Evolutionary conservation across 2,113 vertebrate species (phyloP).

Genomic region (Pelvicachromis taeniatus): DNA sequence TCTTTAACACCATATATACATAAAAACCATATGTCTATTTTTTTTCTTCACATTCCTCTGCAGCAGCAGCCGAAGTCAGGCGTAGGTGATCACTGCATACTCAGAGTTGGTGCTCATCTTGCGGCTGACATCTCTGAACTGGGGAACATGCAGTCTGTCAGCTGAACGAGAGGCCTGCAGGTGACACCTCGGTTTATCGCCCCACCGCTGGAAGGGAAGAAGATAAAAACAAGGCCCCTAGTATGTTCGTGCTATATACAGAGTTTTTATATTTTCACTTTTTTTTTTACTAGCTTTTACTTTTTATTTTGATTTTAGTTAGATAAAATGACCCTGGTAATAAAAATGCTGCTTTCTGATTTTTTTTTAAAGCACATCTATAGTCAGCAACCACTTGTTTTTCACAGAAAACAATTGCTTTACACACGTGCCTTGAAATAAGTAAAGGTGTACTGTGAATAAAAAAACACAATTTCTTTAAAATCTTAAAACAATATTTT

Average conservation of each 20-base stretch:
- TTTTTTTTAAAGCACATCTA: not conserved
- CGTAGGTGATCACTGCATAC: conserved; percentile 76
- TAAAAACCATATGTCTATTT: not conserved
- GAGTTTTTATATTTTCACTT: not conserved
- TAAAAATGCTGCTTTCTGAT: not conserved
- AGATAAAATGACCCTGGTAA: not conserved
- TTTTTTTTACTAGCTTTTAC: not conserved
- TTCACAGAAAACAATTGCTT: not conserved
- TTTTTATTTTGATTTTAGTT: not conserved
- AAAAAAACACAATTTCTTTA: not conserved
- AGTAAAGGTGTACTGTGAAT: not conserved
- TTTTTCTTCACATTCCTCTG: not conserved
- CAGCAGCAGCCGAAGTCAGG: conserved; percentile 5
- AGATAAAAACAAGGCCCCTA: not conserved
- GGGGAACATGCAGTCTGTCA: conserved; percentile 71
- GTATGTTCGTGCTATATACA: not conserved
- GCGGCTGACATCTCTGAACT: conserved; percentile 68
- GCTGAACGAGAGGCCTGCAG: conserved; percentile 67
- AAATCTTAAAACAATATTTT: not conserved
- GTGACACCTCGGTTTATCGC: conserved; percentile 32
- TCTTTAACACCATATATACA: not conserved
- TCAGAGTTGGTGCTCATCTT: conserved; percentile 78
- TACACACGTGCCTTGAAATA: not conserved
- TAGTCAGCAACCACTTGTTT: not conserved
- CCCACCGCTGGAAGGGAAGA: conserved; percentile 51